Percentiles rank a stretch among this genome's conserved stretches.
Evolutionary conservation across 2,888 invertebrate species (phyloP).

Genomic region (Anticlea derivata): DNA sequence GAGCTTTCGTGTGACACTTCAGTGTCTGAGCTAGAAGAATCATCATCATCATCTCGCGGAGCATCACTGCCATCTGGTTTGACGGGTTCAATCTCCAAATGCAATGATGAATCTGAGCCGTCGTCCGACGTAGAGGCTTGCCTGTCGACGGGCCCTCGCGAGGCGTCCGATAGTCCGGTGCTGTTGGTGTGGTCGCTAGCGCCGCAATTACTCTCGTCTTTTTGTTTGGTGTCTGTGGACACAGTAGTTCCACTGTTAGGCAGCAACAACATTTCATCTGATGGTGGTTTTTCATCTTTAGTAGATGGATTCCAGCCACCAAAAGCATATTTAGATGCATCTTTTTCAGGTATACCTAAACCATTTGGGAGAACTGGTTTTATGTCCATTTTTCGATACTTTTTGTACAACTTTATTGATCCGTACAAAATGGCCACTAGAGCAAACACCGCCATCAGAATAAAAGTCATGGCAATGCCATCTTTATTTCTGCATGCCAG

Average conservation of each 20-base stretch:
- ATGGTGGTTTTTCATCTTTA: slow-evolving; percentile 75
- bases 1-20: slow-evolving; percentile 61
- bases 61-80: slow-evolving; percentile 48
- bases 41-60: slow-evolving; percentile 49
- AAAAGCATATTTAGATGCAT: slow-evolving; percentile 68
- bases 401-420: slow-evolving; percentile 82
- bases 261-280: slow-evolving; percentile 74
- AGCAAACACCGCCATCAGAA: slow-evolving; percentile 60
- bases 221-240: slow-evolving; percentile 63
- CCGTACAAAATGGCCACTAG: slow-evolving; percentile 60
- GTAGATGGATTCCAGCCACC: slow-evolving; percentile 67
- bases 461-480: slow-evolving; percentile 60
- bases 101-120: slow-evolving; percentile 69
- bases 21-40: slow-evolving; percentile 56
- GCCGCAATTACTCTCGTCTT: slow-evolving; percentile 65
- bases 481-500: slow-evolving; percentile 61
- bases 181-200: slow-evolving; percentile 76
- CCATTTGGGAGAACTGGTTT: slow-evolving; percentile 87
- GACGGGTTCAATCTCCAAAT: slow-evolving; percentile 61
- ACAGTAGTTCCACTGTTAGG: slow-evolving; percentile 65
- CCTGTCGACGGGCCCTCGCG: slow-evolving; percentile 63
- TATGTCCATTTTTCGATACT: slow-evolving; percentile 86
- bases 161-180: slow-evolving; percentile 73
- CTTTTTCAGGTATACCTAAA: slow-evolving; percentile 77
- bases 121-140: slow-evolving; percentile 72